A percentile compares a stretch with the other conserved stretches of the same genome.
Conservation (phyloP, 2,113 vertebrate genomes). For the Corvus hawaiiensis region DNA sequence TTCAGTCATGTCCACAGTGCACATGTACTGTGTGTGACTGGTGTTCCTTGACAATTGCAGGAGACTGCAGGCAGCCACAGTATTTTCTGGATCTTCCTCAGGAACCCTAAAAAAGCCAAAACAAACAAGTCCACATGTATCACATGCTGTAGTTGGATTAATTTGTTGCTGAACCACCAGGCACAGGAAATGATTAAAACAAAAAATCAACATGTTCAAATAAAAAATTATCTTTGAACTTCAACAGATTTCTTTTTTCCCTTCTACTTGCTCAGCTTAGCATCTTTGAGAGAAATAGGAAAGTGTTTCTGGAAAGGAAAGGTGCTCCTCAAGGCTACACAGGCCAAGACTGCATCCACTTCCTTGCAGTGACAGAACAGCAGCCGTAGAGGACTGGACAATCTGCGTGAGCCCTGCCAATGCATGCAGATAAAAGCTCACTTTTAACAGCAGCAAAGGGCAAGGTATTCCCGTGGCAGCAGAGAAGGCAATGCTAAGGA, state of each 20-base stretch:
- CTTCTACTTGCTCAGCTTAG: background rate
- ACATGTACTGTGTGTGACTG: conserved; percentile 33
- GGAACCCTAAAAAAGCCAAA: conserved; percentile 21
- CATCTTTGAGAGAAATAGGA: background rate
- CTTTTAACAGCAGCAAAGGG: background rate
- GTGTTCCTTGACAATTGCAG: background rate
- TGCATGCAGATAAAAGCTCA: background rate
- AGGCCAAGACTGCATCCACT: background rate
- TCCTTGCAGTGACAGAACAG: background rate
- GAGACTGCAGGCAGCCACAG: conserved; percentile 56
- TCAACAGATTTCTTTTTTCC: background rate
- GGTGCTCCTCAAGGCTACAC: background rate
- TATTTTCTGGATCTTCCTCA: background rate
- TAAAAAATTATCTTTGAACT: background rate
- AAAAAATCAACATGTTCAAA: background rate
- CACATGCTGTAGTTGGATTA: background rate
- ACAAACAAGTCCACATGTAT: background rate
- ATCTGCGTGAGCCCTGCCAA: background rate
- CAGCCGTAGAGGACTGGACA: background rate
- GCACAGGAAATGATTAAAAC: background rate
- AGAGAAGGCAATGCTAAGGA: background rate
- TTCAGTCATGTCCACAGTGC: conserved; percentile 54
- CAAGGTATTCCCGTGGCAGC: background rate
- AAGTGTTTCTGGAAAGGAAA: background rate
- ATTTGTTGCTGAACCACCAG: background rate